phyloP scores from a whole-genome alignment of 2,113 vertebrate genomes.

The Apodemus sylvaticus region DNA sequence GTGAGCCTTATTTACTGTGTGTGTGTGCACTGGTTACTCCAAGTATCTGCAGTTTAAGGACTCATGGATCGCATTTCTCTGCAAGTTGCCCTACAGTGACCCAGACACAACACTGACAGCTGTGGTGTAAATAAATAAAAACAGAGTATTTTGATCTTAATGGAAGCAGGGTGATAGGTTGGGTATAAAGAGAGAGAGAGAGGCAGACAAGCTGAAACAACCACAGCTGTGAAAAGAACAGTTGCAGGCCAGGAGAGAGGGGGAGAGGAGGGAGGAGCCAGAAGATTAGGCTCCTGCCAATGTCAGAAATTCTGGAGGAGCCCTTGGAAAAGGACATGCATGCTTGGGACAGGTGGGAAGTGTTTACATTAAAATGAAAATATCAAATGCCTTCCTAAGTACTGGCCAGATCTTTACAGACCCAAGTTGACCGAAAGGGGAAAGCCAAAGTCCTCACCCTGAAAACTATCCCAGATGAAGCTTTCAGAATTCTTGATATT shows the following conservation, averaged over 20 bases:
- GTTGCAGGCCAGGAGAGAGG: slow-evolving; percentile 84
- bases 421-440: slow-evolving; percentile 86
- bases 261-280: slow-evolving; percentile 63
- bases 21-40: slow-evolving; percentile 86
- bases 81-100: slow-evolving; percentile 84
- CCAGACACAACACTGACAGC: slow-evolving; percentile 99
- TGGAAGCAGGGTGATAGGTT: slow-evolving; percentile 50
- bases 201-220: slow-evolving; percentile 81
- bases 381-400: slow-evolving; percentile 81
- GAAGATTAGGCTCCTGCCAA: slow-evolving; percentile 84
- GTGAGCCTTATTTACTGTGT: slow-evolving; percentile 84
- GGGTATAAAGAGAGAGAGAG: slow-evolving; percentile 73
- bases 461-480: background rate
- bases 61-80: slow-evolving; percentile 86
- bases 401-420: slow-evolving; percentile 87
- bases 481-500: slow-evolving; percentile 71
- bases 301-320: slow-evolving; percentile 90
- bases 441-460: slow-evolving; percentile 19
- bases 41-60: slow-evolving; percentile 89
- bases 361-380: slow-evolving; percentile 94
- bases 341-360: slow-evolving; percentile 93
- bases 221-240: slow-evolving; percentile 90
- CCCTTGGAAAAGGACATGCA: slow-evolving; percentile 88
- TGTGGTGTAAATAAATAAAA: slow-evolving; percentile 94
- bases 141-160: slow-evolving; percentile 90